Base-by-base conservation (phyloP, 2,797 vertebrate species). In the Sebastiscus tertius region DNA sequence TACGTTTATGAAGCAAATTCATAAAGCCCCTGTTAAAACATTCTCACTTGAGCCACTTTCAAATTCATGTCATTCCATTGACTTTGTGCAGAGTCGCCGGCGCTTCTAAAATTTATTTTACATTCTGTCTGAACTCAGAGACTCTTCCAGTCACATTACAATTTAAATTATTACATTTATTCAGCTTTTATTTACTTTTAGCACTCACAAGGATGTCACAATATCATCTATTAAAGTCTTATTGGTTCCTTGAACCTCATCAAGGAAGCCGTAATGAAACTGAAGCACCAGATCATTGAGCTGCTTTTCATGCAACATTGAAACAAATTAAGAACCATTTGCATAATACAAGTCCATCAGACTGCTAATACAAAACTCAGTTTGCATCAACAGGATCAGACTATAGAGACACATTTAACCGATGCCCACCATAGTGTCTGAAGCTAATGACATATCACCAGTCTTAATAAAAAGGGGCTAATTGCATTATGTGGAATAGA, bases 401-500 rank as follows among this genome's bases (percentile, higher is more conserved):
- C 70, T 64, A 62, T 6, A 55, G 66, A 55, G 79, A 71, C 42
- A 20, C 33, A 58, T 82, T 85, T 81, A 82, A 68, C 70, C 58
- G 42, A 66, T 79, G 52, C 39, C 58, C 67, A 36, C 33, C 29
- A 72, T 60, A 68, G 34, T 36, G 65, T 73, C 34, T 66, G 80
- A 74, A 75, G 66, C 67, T 84, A 84, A 88, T 81, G 74, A 88
- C 75, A 79, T 56, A 84, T 88, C 79, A 79, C 39, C 65, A 61
- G 55, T 81, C 79, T 73, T 81, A 76, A 89, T 86, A 73, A 85
- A 64, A 79, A 64, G 65, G 73, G 65, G 46, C 82, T 90, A 83
- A 92, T 85, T 75, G 66, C 72, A 89, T 91, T 75, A 85, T 65
- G 59, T 67, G 62, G 72, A 85, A 80, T 49, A 63, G 59, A 84